Base-by-base conservation (phyloP, 2,888 invertebrate species). In the Eubasilissa splendida region DNA sequence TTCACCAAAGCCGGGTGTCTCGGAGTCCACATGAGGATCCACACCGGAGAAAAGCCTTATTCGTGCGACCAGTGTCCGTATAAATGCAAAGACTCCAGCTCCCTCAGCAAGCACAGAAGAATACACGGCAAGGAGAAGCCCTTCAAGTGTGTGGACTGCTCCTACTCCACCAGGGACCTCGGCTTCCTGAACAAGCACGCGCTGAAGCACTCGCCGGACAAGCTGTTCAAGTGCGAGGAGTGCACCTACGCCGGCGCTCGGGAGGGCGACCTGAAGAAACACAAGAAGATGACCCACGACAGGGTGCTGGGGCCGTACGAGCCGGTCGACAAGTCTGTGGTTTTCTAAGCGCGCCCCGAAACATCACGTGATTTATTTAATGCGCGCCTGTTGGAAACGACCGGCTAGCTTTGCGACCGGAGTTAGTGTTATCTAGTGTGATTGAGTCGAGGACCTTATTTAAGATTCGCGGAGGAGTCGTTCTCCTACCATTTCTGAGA, bases 141-240 rank as follows among this genome's bases (percentile, higher is more conserved):
- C 2, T 63, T 59, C 33, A 86, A 88, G 60, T 90, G 90, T 80
- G 84, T 80, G 2, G 80, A 89, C 0, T 91, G 90, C 66, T 85
- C 84, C 0, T 90, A 90, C 68, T 86, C 90, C 0, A 90, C 90
- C 84, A 89, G 90, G 0, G 90, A 90, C 42, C 10, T 59, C 4
- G 56, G 89, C 0, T 90, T 90, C 1, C 83, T 90, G 14, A 90
- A 89, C 70, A 90, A 90, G 84, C 90, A 90, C 80, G 88, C 90
- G 88, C 85, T 90, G 11, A 90, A 89, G 89, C 90, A 90, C 76
- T 79, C 81, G 7, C 74, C 60, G 5, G 87, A 89, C 5, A 85
- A 88, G 0, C 90, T 90, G 0, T 90, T 88, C 86, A 82, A 86
- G 0, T 91, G 90, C 86, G 86, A 87, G 0, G 86, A 86, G 85